These are phyloP conservation scores for Cynopterus brachyotis DNA, from an alignment of 2,113 vertebrate genomes.

Conservation along the genomic window DNA sequence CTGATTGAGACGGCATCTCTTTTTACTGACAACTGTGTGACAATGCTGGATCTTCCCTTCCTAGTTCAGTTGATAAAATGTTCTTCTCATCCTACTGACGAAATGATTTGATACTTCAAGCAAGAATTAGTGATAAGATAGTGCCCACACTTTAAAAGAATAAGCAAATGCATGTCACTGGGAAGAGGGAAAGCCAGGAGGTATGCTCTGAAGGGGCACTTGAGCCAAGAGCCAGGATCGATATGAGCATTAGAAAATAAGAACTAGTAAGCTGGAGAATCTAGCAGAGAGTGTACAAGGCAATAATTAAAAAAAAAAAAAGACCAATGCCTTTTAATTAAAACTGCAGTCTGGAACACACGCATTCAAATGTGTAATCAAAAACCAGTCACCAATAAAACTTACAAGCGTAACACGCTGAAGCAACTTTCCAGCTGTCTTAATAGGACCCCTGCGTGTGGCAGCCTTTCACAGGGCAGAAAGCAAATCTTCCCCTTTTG, in stretches of 20 bases:
- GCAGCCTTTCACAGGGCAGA: conserved; percentile 84
- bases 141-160: neutral
- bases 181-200: neutral
- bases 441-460: conserved; percentile 92
- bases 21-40: neutral
- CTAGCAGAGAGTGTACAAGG: conserved; percentile 74
- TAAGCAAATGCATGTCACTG: neutral
- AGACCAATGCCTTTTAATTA: conserved; percentile 85
- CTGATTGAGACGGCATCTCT: accelerated
- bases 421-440: conserved; percentile 90
- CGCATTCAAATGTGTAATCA: conserved; percentile 89
- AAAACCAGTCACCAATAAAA: conserved; percentile 92
- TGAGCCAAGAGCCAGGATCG: conserved; percentile 11
- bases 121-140: neutral
- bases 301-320: conserved; percentile 60
- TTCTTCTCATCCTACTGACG: neutral
- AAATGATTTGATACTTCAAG: neutral
- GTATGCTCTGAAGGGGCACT: neutral
- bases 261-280: conserved; percentile 53
- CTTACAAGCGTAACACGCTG: conserved; percentile 89
- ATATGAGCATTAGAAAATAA: conserved; percentile 41
- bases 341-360: conserved; percentile 85
- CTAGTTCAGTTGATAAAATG: neutral
- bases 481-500: conserved; percentile 88
- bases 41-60: neutral